Evolutionary conservation across 2,888 invertebrate genomes (phyloP).

Genomic region (Diachrysia chrysitis): DNA sequence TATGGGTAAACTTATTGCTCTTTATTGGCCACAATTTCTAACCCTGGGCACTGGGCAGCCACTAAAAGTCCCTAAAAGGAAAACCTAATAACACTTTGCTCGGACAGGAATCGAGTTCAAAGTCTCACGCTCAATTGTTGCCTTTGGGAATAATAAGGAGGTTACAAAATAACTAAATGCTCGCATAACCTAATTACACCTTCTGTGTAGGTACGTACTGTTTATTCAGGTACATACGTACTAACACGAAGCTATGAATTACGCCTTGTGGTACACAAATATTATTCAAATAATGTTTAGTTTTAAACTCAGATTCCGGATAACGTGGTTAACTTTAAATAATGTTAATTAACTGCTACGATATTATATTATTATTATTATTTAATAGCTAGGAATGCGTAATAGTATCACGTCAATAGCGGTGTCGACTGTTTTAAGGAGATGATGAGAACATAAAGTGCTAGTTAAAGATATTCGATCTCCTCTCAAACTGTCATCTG

Average conservation of each 20-base stretch:
- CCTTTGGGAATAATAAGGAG: neutral
- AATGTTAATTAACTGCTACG: neutral
- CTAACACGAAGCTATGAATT: conserved; percentile 12
- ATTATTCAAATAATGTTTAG: neutral
- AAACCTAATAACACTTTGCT: neutral
- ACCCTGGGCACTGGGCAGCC: neutral
- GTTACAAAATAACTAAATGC: neutral
- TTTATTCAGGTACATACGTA: neutral
- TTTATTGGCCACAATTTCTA: neutral
- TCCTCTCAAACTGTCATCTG: neutral
- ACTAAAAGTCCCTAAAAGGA: conserved; percentile 5
- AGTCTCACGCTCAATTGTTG: neutral
- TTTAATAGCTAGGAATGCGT: neutral
- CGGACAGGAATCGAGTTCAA: conserved; percentile 1
- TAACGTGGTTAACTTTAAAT: conserved; percentile 2
- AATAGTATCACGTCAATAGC: neutral
- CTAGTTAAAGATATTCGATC: neutral
- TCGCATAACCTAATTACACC: conserved; percentile 7
- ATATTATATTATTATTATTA: too few species aligned
- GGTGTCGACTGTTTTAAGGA: neutral
- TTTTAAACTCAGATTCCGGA: neutral
- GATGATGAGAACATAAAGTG: neutral
- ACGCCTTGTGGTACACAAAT: conserved; percentile 15
- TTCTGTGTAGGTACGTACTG: neutral
- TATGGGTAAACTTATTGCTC: neutral